phyloP scores from a whole-genome alignment of 2,113 vertebrate genomes.

The Pomatorhinus ruficollis region DNA sequence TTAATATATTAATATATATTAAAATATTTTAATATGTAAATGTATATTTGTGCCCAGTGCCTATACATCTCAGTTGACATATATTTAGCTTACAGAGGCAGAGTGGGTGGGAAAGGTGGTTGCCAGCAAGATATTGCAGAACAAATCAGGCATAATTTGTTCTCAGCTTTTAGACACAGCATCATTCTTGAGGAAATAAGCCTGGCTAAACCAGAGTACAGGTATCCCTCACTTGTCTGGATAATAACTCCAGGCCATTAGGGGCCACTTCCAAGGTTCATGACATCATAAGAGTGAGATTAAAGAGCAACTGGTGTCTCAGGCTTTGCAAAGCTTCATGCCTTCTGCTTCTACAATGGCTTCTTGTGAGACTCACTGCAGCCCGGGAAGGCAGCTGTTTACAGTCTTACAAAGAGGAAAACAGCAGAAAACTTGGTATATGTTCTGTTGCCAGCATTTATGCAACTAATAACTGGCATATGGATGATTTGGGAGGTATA shows the following conservation, averaged over 20 bases:
- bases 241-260: neutral
- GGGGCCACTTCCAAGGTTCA: neutral
- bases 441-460: neutral
- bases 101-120: neutral
- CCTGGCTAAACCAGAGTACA: neutral
- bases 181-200: conserved; percentile 25
- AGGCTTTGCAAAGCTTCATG: neutral
- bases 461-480: neutral
- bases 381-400: neutral
- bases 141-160: conserved; percentile 22
- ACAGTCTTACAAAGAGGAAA: neutral
- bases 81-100: neutral
- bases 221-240: conserved; percentile 16
- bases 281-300: neutral
- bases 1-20: neutral
- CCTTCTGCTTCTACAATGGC: neutral
- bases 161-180: neutral
- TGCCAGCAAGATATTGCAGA: neutral
- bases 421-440: neutral
- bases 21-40: neutral
- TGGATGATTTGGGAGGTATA: neutral
- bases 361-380: neutral
- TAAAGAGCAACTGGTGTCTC: neutral
- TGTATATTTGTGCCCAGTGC: neutral
- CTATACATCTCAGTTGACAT: neutral